These are phyloP conservation scores for Rhadinocentrus ornatus DNA, from an alignment of 2,797 vertebrate species.

Conservation along the genomic window DNA sequence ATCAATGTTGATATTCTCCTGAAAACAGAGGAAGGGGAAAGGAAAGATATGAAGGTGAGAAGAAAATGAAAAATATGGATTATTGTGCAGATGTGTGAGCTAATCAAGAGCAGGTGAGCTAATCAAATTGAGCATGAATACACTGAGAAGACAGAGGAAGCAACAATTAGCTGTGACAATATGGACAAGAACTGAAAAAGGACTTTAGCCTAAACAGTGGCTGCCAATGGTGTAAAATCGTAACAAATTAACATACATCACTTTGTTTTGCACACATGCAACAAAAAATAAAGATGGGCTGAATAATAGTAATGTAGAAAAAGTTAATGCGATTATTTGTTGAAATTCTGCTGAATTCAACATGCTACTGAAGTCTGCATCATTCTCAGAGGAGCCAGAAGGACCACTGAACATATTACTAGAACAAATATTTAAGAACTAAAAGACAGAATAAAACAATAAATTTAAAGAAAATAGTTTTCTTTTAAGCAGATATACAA, in stretches of 20 bases:
- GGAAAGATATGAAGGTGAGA: no score
- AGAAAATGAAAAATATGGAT: not conserved
- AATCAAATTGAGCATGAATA: slow-evolving; percentile 17
- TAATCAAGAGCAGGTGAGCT: slow-evolving; percentile 22
- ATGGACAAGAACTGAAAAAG: slow-evolving; percentile 22
- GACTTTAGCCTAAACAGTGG: slow-evolving; percentile 5
- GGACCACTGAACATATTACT: no score
- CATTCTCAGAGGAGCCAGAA: no score
- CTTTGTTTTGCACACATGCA: no score
- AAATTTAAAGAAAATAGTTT: no score
- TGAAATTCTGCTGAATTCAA: not conserved
- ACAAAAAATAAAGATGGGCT: no score
- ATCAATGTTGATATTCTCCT: slow-evolving; percentile 99
- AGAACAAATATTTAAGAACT: no score
- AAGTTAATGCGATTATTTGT: not conserved
- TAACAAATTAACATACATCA: not conserved
- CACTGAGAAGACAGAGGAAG: slow-evolving; percentile 15
- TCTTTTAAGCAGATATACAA: no score
- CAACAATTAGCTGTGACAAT: slow-evolving; percentile 9
- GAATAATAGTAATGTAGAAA: not conserved
- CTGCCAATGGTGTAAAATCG: not conserved
- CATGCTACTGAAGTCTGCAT: no score
- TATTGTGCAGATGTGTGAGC: not conserved
- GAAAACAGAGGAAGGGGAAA: not conserved
- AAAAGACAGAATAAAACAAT: no score